A percentile compares a stretch with the other conserved stretches of the same genome.
These are phyloP conservation scores for Campylorhamphus procurvoides DNA, from an alignment of 2,113 vertebrate genomes.

Conservation along the genomic window DNA sequence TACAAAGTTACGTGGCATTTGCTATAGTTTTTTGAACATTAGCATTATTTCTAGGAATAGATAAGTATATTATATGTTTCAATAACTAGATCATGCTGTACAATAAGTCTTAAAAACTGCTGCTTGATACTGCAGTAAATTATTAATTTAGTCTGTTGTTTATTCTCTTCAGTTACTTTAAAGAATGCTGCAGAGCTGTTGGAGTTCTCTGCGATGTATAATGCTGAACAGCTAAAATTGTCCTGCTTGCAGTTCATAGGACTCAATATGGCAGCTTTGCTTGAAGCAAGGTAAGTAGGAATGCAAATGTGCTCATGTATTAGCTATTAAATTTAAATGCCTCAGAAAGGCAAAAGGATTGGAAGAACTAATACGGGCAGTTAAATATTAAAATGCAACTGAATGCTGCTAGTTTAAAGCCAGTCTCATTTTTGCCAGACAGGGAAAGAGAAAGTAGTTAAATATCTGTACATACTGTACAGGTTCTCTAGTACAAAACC, in stretches of 20 bases:
- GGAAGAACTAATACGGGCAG: not conserved
- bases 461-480: not conserved
- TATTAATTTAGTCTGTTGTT: not conserved
- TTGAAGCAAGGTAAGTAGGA: conserved; percentile 88
- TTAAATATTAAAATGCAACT: not conserved
- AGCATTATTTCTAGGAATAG: not conserved
- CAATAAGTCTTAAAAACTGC: not conserved
- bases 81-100: not conserved
- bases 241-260: conserved; percentile 95
- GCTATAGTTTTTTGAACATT: not conserved
- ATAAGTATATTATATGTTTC: not conserved
- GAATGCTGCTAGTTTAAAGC: not conserved
- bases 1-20: not conserved
- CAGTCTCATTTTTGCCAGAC: not conserved
- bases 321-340: not conserved
- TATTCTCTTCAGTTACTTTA: conserved; percentile 84
- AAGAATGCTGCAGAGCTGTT: conserved; percentile 92
- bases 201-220: conserved; percentile 92
- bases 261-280: conserved; percentile 91
- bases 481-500: not conserved
- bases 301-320: not conserved
- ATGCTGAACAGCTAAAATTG: conserved; percentile 90
- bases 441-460: not conserved
- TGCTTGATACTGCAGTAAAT: not conserved
- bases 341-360: not conserved